Conservation (phyloP, 1,140 invertebrate genomes). For the Periplaneta americana region DNA sequence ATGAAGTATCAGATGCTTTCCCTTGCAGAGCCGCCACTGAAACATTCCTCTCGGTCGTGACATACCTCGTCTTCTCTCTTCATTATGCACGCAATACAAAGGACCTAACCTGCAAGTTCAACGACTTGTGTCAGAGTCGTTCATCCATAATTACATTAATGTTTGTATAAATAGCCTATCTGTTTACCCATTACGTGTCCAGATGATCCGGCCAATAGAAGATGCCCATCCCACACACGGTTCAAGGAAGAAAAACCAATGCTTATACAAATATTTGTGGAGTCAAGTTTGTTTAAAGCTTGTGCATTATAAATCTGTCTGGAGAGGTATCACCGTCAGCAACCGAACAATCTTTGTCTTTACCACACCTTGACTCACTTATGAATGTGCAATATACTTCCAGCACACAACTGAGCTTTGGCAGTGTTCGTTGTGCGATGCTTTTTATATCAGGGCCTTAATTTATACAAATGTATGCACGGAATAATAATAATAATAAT, state of each 20-base stretch:
- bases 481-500: too few relatives aligned
- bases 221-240: neutral
- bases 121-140: neutral
- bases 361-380: neutral
- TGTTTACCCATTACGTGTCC: neutral
- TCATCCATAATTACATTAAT: neutral
- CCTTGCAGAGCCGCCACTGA: too few relatives aligned
- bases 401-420: neutral
- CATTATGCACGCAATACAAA: neutral
- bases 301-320: neutral
- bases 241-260: neutral
- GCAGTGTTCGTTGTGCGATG: too few relatives aligned
- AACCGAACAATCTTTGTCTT: neutral
- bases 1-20: too few relatives aligned
- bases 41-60: neutral
- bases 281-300: neutral
- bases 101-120: neutral
- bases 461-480: too few relatives aligned
- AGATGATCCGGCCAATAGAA: too few relatives aligned
- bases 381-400: neutral
- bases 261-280: neutral
- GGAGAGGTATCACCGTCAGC: neutral
- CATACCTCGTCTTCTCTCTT: neutral
- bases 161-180: neutral
- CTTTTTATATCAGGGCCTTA: too few relatives aligned